Base-by-base conservation (phyloP, 2,113 vertebrate species). In the Brachirus orientalis region DNA sequence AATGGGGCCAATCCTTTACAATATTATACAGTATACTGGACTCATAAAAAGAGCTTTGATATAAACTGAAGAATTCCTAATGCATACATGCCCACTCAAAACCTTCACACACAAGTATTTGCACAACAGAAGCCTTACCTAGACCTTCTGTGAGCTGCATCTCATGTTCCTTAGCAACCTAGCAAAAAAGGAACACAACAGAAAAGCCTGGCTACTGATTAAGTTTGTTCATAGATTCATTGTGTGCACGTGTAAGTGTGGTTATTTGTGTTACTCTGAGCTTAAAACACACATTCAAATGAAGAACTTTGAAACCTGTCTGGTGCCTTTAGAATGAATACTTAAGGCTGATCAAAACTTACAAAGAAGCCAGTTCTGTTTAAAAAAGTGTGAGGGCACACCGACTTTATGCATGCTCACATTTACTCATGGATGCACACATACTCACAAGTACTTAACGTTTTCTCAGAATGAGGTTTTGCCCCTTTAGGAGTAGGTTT, bases 121-220 rank as follows among this genome's bases (percentile, higher is more conserved):
- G 68, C 57, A 75, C 63, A 51, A 61, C 7, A 2, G 40, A 43
- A 77, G 50, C 84, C 80, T 88, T 89, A 89, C 83, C 65, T 17
- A 50, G 67, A 82, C 82, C 75, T 65, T 87, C 84, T 75, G 51
- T 13, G 6, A 70, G 78, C 77, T 73, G 70, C 75, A 83, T 82
- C 72, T 70, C 17, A 11, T 33, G 80, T 89, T 88, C 36, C 89
- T 68, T 85, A 86, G 89, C 87, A 89, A 90, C 89, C 48, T 35
- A 40, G 63, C 78, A 87, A 90, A 88, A 83, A 85, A 89, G 62
- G 75, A 87, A 80, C 70, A 73, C 52, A 77, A 81, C 82, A 78
- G 52, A 79, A 41, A 35, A 54, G 13, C 59, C 52, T 1, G 0
- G 17, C 52, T 72, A 50, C 50, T 67, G 63, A 83, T 83, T 80